These are phyloP conservation scores for Phalera bucephala DNA, from an alignment of 2,888 invertebrate genomes.

Conservation along the genomic window DNA sequence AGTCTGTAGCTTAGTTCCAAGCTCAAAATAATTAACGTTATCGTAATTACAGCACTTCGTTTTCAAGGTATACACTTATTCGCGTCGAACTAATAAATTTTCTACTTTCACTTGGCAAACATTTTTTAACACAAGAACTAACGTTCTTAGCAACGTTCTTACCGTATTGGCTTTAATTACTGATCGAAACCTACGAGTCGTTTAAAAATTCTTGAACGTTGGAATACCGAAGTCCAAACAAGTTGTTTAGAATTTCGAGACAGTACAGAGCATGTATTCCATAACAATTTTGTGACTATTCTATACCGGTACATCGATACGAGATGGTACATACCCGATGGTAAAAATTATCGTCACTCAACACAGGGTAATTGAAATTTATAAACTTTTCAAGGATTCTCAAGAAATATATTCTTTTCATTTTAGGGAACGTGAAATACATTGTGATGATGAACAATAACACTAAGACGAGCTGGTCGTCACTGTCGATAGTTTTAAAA, in stretches of 20 bases:
- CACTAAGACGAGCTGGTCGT: slow-evolving; percentile 37
- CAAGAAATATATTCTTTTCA: slow-evolving; percentile 40
- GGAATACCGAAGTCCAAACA: slow-evolving; percentile 5
- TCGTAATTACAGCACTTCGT: slow-evolving; percentile 21
- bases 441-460: slow-evolving; percentile 37
- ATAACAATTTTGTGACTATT: slow-evolving; percentile 5
- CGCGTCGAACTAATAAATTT: slow-evolving; percentile 17
- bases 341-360: slow-evolving; percentile 33
- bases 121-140: slow-evolving; percentile 28
- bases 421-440: slow-evolving; percentile 37
- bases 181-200: slow-evolving; percentile 17
- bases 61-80: slow-evolving; percentile 10
- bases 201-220: slow-evolving; percentile 8
- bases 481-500: slow-evolving; percentile 20
- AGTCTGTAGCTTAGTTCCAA: no score
- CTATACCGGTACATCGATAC: neutral
- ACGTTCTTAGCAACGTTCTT: slow-evolving; percentile 18
- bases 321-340: slow-evolving; percentile 37
- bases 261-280: slow-evolving; percentile 21
- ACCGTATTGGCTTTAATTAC: slow-evolving; percentile 22
- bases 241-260: slow-evolving; percentile 3
- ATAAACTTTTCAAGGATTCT: slow-evolving; percentile 41
- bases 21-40: no score
- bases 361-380: slow-evolving; percentile 46
- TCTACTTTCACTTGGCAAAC: slow-evolving; percentile 48